Base-by-base conservation (phyloP, 2,113 vertebrate genomes). In the Grammomys surdaster region DNA sequence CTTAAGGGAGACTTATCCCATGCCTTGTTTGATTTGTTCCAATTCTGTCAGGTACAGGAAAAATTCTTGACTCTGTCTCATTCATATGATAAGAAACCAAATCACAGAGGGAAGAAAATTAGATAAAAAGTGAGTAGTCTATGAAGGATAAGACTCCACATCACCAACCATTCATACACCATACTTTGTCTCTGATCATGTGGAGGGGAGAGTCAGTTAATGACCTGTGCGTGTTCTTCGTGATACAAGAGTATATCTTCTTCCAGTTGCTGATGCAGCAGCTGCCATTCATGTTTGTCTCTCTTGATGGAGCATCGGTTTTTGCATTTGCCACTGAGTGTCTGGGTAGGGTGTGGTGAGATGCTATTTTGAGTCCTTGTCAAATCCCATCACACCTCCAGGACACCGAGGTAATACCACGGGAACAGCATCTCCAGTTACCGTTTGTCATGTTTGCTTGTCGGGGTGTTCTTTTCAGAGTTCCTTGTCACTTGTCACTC, bases 401-500 rank as follows among this genome's bases (percentile, higher is more conserved):
- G 98, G 84, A 73, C 40, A 89, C 90, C 90, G 28, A 73, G 91
- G 95, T 96, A 90, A 91, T 6, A 0, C 97, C 89, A 36, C 96
- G 95, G 95, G 96, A 98, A 98, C 93, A 95, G 94, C 95, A 94
- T 97, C 97, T 98, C 97, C 97, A 96, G 73, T 98, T 96, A 95
- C 86, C 98, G 97, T 98, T 96, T 94, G 94, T 97, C 98, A 91
- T 97, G 97, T 97, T 96, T 97, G 98, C 98, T 98, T 98, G 97
- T 94, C 97, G 6, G 26, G 75, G 96, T 84, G 92, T 98, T 98
- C 98, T 96, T 98, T 98, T 98, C 22, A 4, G 98, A 98, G 96
- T 98, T 97, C 48, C 80, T 97, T 98, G 98, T 98, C 97, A n/a
- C 97, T 98, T 98, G 98, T 98, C 98, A 98, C 97, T 97, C 97